Evolutionary conservation across 2,113 vertebrate genomes (phyloP).

Genomic region (Cephalopterus ornatus): DNA sequence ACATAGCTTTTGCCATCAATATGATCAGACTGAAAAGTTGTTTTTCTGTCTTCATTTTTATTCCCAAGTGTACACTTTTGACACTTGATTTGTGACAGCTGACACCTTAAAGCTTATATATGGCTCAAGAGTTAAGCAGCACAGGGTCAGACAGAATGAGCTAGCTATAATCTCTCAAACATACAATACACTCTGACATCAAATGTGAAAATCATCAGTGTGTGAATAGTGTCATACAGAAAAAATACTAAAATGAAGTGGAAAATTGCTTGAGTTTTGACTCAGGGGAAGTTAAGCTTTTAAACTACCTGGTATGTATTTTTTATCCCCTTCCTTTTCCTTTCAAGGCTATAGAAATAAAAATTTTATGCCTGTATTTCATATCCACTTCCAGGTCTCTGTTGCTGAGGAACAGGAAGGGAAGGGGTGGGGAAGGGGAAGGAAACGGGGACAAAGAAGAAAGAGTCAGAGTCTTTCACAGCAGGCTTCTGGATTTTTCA

Average conservation of each 20-base stretch:
- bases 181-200: neutral
- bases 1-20: constrained; percentile 37
- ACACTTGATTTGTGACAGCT: constrained; percentile 58
- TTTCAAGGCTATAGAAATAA: neutral
- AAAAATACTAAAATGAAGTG: neutral
- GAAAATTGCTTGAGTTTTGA: neutral
- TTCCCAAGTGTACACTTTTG: constrained; percentile 31
- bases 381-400: neutral
- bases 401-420: neutral
- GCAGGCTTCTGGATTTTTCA: neutral
- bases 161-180: constrained; percentile 34
- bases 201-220: constrained; percentile 22
- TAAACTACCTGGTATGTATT: neutral
- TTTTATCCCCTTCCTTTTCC: neutral
- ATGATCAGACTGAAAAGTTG: constrained; percentile 16
- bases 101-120: constrained; percentile 48
- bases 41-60: constrained; percentile 61
- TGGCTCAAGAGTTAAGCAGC: constrained; percentile 6
- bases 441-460: neutral
- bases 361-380: neutral
- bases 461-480: neutral
- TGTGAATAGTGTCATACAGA: neutral
- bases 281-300: neutral
- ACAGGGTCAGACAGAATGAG: constrained; percentile 31
- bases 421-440: neutral